Conservation (phyloP, 1,140 invertebrate species). For the Centruroides vittatus region DNA sequence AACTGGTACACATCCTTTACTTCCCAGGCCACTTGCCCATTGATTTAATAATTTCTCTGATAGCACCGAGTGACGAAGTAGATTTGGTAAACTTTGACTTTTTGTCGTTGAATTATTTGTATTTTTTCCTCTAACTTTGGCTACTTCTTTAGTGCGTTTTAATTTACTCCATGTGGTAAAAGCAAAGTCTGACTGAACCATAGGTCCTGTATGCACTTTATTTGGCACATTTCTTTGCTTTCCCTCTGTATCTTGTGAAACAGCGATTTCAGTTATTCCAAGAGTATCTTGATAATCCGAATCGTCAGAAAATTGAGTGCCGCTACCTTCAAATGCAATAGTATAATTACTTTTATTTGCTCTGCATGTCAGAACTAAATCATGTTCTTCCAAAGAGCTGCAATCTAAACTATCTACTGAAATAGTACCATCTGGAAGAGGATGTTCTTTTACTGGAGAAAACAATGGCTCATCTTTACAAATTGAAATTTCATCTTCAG, state of each 20-base stretch:
- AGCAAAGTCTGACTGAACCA: constrained; percentile 63
- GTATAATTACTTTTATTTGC: constrained; percentile 89
- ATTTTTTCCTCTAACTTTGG: neutral
- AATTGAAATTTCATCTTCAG: constrained; percentile 58
- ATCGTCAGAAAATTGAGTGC: constrained; percentile 58
- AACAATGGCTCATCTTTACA: constrained; percentile 79
- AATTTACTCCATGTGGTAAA: constrained; percentile 69
- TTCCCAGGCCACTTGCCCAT: constrained; percentile 13
- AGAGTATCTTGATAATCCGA: constrained; percentile 45
- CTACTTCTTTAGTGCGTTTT: constrained; percentile 30
- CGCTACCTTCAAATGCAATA: constrained; percentile 78
- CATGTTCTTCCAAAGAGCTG: constrained; percentile 51
- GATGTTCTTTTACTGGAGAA: constrained; percentile 69
- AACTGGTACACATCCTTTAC: constrained; percentile 38
- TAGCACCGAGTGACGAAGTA: constrained; percentile 29
- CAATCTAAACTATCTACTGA: constrained; percentile 82
- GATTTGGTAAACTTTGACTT: constrained; percentile 59
- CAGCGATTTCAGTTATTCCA: constrained; percentile 21
- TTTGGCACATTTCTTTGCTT: neutral
- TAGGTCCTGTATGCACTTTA: constrained; percentile 32
- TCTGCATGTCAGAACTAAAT: constrained; percentile 63
- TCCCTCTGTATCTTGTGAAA: too few relatives aligned
- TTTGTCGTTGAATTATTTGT: constrained; percentile 30
- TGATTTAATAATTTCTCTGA: constrained; percentile 12
- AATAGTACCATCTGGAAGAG: constrained; percentile 25